Percentiles rank a stretch among this genome's conserved stretches.
Conservation (phyloP, 2,888 invertebrate species). For the Noctua comes region DNA sequence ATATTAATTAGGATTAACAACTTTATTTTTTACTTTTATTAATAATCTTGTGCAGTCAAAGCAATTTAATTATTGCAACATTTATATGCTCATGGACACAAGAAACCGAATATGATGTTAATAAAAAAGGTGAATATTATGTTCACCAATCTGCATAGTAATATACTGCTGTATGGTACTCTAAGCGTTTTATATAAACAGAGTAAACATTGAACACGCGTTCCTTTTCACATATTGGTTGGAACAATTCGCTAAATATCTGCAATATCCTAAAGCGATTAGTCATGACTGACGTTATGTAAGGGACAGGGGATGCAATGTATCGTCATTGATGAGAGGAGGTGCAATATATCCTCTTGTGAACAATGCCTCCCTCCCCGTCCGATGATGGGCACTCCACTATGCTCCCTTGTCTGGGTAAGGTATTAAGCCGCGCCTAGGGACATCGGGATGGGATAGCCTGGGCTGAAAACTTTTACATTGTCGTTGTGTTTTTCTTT, state of each 20-base stretch:
- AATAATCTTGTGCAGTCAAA: too few relatives aligned
- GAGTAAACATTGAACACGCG: background rate
- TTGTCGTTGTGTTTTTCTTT: too few relatives aligned
- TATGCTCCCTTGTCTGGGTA: too few relatives aligned
- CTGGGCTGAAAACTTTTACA: background rate
- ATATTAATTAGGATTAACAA: too few relatives aligned
- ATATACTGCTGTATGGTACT: background rate
- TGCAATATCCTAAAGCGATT: conserved; percentile 20
- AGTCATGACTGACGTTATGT: conserved; percentile 3
- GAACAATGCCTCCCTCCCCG: background rate
- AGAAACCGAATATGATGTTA: too few relatives aligned
- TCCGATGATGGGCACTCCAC: background rate
- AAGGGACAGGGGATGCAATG: background rate
- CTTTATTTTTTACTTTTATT: too few relatives aligned
- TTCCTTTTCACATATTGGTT: conserved; percentile 17
- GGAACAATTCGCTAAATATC: conserved; percentile 12
- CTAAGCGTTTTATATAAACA: background rate
- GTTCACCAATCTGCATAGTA: conserved; percentile 8
- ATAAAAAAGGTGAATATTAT: too few relatives aligned
- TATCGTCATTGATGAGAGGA: conserved; percentile 18
- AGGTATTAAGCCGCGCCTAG: background rate
- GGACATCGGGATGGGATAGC: background rate
- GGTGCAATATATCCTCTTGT: conserved; percentile 4
- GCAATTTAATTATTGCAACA: too few relatives aligned
- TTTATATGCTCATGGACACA: too few relatives aligned